Conservation (phyloP, 2,888 invertebrate species). For the Gastrophysa polygoni region DNA sequence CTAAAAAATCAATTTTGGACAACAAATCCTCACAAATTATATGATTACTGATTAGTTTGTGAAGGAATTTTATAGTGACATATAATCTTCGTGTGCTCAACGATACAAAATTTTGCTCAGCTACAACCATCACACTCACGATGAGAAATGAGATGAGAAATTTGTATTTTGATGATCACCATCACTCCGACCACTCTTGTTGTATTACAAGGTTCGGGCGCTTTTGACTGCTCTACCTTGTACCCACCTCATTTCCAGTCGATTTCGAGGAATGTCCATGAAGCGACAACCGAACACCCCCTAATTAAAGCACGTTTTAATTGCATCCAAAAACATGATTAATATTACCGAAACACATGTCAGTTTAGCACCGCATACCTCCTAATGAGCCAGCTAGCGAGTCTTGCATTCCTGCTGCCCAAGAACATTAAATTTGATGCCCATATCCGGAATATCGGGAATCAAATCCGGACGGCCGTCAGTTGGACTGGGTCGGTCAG, state of each 20-base stretch:
- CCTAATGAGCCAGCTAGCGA: conserved; percentile 56
- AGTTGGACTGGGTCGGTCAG: conserved; percentile 9
- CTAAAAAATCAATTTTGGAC: too few species aligned
- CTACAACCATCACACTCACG: too few species aligned
- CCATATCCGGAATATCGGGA: conserved; percentile 52
- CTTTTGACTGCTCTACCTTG: background rate
- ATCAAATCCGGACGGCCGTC: conserved; percentile 31
- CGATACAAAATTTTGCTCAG: too few species aligned
- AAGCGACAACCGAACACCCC: conserved; percentile 56
- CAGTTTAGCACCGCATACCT: conserved; percentile 60
- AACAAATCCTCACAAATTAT: too few species aligned
- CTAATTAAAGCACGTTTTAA: conserved; percentile 57
- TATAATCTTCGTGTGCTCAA: too few species aligned
- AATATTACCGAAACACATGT: conserved; percentile 59
- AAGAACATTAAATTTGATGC: conserved; percentile 53
- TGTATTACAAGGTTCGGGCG: too few species aligned
- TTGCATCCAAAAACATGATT: conserved; percentile 57
- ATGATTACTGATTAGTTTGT: too few species aligned
- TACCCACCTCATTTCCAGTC: background rate
- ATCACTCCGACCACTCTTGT: too few species aligned
- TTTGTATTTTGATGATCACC: too few species aligned
- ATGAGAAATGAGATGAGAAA: too few species aligned
- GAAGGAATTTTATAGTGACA: too few species aligned
- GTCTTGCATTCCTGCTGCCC: conserved; percentile 51
- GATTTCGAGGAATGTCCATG: conserved; percentile 46